Evolutionary conservation across 2,113 vertebrate species (phyloP), one percentile per base, ranked within the genome.

Genomic region (Rousettus leschenaultii): DNA sequence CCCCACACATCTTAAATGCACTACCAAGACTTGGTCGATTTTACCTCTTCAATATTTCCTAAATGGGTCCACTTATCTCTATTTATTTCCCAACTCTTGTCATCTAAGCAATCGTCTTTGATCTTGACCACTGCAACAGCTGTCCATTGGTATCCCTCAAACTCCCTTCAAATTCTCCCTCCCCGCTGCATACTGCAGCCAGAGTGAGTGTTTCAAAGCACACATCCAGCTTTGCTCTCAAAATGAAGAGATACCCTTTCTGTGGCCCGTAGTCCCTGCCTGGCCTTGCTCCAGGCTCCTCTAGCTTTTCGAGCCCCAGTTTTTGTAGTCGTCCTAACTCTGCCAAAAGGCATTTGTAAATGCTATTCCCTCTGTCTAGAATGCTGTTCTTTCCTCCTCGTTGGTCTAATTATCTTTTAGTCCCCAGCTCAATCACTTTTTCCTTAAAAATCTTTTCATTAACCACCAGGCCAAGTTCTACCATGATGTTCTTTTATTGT

Each of bases 401-500:
- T 80, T 28, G 35, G 51, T 83, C 77, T 59, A 3, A 53, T 83
- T 63, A 65, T 51, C 51, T 77, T 57, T 71, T 48, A 65, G 22
- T 33, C 9, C 43, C 40, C 12, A 75, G 12, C 18, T 18, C 59
- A 35, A n/a, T 94, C 35, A 53, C 21, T 65, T 95, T 91, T 94
- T 84, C 80, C 90, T 85, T 94, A 91, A 38, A 95, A 95, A 86
- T 40, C 33, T 38, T 89, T 73, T n/a, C 40, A 24, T 53, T 79
- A 94, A 40, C n/a, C 70, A 63, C 28, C 43, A 90, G 79, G 73
- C 35, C 71, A 61, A 66, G 68, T 68, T 85, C 73, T 51, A 68
- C 92, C 79, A 26, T 68, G 57, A 78, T 45, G 45, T 53, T 26
- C 70, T 79, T 53, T 57, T 11, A 63, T 33, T 87, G 74, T 26